Conservation (phyloP, 2,888 invertebrate species). For the Seira musarum region DNA sequence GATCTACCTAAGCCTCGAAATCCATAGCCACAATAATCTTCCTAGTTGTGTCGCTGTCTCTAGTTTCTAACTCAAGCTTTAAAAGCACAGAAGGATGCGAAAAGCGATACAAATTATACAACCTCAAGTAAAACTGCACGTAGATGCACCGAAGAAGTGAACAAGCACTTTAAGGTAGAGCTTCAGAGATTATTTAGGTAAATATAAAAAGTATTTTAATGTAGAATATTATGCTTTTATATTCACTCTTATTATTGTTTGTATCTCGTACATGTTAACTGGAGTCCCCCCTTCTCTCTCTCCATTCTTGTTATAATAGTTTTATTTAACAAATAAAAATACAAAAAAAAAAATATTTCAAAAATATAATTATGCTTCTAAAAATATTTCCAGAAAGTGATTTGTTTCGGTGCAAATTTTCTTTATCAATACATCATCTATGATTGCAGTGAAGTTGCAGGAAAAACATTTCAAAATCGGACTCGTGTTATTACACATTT, state of each 20-base stretch:
- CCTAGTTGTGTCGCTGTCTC: no score
- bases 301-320: constrained; percentile 46
- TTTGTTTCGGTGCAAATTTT: no score
- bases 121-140: not conserved
- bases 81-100: not conserved
- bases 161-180: not conserved
- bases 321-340: constrained; percentile 30
- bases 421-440: no score
- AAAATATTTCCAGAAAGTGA: not conserved
- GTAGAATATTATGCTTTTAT: constrained; percentile 13
- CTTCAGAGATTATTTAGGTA: not conserved
- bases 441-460: no score
- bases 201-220: constrained; percentile 9
- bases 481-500: no score
- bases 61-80: no score
- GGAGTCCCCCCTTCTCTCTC: constrained; percentile 52
- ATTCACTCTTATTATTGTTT: constrained; percentile 8
- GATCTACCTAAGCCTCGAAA: no score
- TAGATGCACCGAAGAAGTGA: constrained; percentile 5
- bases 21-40: no score
- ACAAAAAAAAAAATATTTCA: constrained; percentile 35
- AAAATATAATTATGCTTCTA: constrained; percentile 24
- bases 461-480: no score
- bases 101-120: constrained; percentile 10
- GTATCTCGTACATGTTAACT: constrained; percentile 43